These are phyloP conservation scores for Lordiphosa stackelbergi DNA, from an alignment of 1,140 invertebrate genomes.

Conservation along the genomic window DNA sequence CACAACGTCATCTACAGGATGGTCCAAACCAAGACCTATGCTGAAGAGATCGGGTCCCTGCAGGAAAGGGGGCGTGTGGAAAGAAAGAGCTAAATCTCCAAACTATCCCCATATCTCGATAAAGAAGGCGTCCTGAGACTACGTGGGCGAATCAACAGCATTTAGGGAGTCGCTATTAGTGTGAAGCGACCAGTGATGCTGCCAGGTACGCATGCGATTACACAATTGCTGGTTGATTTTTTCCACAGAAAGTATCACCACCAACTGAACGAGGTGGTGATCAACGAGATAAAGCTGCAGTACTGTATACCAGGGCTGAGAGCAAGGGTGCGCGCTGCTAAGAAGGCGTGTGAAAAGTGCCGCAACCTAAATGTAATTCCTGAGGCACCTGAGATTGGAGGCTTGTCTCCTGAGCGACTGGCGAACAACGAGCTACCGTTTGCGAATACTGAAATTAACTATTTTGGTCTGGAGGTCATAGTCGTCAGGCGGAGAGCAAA, in stretches of 20 bases:
- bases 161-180: neutral
- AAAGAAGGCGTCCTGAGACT: neutral
- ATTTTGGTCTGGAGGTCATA: neutral
- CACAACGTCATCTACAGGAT: no score
- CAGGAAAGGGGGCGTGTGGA: neutral
- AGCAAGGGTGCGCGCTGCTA: no score
- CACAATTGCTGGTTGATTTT: conserved; percentile 1
- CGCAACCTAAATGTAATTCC: no score
- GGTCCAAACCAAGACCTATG: no score
- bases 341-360: no score
- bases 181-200: conserved; percentile 1
- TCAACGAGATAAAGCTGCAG: no score
- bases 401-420: no score
- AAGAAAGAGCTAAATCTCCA: neutral
- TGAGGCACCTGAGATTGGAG: no score
- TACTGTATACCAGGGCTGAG: no score
- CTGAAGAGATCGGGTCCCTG: neutral
- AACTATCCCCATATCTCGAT: neutral
- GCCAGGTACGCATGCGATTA: conserved; percentile 2
- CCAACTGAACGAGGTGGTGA: no score
- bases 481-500: no score
- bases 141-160: neutral
- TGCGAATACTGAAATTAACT: neutral
- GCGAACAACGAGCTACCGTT: no score
- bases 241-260: neutral